Evolutionary conservation across 2,113 vertebrate species (phyloP).

Genomic region (Phoenicopterus ruber): DNA sequence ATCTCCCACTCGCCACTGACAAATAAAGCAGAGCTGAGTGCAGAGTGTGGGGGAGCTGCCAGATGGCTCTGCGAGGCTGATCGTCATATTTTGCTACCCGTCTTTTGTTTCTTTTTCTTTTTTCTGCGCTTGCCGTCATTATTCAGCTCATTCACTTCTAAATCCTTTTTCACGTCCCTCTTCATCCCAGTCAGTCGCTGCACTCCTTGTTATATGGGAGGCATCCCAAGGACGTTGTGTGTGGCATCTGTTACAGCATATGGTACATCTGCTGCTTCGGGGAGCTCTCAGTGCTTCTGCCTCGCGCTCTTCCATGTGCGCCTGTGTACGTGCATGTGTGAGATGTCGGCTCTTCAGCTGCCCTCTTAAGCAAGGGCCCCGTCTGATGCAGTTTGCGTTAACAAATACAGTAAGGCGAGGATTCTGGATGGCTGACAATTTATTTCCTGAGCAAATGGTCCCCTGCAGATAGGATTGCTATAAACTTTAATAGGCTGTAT

Average conservation of each 20-base stretch:
- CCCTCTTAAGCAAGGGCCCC: background rate
- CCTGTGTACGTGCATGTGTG: rapidly evolving
- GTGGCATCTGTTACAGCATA: conserved; percentile 53
- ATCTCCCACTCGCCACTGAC: background rate
- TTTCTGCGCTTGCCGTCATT: background rate
- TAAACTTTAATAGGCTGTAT: background rate
- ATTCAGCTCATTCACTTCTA: conserved; percentile 37
- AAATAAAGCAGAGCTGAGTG: background rate
- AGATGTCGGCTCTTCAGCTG: background rate
- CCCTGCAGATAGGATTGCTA: background rate
- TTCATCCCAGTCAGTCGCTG: background rate
- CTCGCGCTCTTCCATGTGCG: rapidly evolving
- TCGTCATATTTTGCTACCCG: background rate
- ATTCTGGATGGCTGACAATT: background rate
- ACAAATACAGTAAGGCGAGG: background rate
- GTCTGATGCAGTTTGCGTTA: background rate
- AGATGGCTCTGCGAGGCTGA: conserved; percentile 5
- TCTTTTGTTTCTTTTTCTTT: conserved; percentile 26
- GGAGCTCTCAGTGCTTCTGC: background rate
- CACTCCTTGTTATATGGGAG: background rate
- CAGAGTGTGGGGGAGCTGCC: background rate
- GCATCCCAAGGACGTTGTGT: background rate
- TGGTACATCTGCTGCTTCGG: background rate
- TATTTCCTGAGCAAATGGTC: background rate
- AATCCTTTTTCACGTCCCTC: background rate